These are phyloP conservation scores for Mormyrops boulengeri DNA, from an alignment of 2,797 vertebrate species.

Conservation along the genomic window DNA sequence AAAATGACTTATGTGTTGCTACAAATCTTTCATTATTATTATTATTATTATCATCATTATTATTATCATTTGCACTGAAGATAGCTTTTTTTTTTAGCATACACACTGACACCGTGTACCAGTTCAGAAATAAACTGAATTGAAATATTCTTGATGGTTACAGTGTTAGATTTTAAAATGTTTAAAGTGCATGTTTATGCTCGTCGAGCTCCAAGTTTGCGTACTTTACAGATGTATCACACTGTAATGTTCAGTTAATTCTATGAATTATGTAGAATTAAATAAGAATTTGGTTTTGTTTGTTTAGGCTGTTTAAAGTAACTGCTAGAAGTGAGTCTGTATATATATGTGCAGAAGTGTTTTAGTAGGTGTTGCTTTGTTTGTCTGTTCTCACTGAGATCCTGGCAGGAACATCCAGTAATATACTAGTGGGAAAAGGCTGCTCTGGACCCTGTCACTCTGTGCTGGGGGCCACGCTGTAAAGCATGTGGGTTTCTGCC, in stretches of 20 bases:
- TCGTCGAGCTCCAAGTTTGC: neutral
- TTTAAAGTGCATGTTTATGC: neutral
- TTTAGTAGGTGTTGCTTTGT: neutral
- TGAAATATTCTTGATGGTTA: neutral
- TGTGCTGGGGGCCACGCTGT: neutral
- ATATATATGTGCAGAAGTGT: neutral
- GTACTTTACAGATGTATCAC: neutral
- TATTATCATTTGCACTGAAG: neutral
- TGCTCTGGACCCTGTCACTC: neutral
- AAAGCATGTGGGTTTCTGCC: neutral
- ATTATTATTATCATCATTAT: neutral
- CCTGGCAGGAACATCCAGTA: neutral
- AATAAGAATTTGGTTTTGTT: neutral
- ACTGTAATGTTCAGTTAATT: neutral
- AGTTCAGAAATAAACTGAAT: neutral
- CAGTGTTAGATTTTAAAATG: neutral
- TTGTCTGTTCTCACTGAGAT: neutral
- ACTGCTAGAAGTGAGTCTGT: neutral
- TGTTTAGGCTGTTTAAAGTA: neutral
- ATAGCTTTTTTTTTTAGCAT: neutral
- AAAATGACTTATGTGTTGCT: neutral
- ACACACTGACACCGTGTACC: neutral
- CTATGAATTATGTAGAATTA: neutral
- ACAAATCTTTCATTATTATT: neutral
- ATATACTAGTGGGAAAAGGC: neutral